Evolutionary conservation across 2,888 invertebrate species (phyloP), one percentile per base, ranked within the genome.

Genomic region (Machimus rusticus): DNA sequence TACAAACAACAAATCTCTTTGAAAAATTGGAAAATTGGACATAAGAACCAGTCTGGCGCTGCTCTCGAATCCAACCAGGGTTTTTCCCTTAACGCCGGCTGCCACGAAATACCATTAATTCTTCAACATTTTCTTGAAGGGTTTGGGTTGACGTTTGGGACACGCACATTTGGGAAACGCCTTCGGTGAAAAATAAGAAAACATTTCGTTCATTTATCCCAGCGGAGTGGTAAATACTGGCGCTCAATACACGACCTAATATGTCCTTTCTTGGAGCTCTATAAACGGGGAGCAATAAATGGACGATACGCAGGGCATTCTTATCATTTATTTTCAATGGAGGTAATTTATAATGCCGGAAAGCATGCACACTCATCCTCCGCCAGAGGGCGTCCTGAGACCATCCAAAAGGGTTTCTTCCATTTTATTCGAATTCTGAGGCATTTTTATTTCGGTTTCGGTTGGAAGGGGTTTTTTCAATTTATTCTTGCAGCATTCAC

Each of bases 41-140:
- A 79, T 79, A 79, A 79, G 79, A 51, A 14, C 79, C 51, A 16
- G 66, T 9, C n/a, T 39, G 37, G 31, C 51, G 51, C 12, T 79
- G 6, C 23, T 46, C 12, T 16, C 23, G 28, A 66, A 66, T 66
- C 12, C 66, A 23, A 66, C 23, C 9, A n/a, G 28, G 28, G 9
- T 79, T 51, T 28, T 51, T 39, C 31, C 19, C 16, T 31, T 51
- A 16, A 5, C 79, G 31, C 46, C 46, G 51, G 46, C 39, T 79
- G 79, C 51, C 79, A 79, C 79, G 55, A 79, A 79, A 79, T 23
- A 79, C 78, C 78, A 79, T 79, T 79, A 79, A 79, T 79, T 79
- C 79, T 79, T 79, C 51, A 79, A 55, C 79, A 79, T 46, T 51
- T 79, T 43, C 79, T 79, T 28, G 31, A 79, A 16, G 23, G 31